Evolutionary conservation across 2,113 vertebrate genomes (phyloP).

Genomic region (Maccullochella peelii): DNA sequence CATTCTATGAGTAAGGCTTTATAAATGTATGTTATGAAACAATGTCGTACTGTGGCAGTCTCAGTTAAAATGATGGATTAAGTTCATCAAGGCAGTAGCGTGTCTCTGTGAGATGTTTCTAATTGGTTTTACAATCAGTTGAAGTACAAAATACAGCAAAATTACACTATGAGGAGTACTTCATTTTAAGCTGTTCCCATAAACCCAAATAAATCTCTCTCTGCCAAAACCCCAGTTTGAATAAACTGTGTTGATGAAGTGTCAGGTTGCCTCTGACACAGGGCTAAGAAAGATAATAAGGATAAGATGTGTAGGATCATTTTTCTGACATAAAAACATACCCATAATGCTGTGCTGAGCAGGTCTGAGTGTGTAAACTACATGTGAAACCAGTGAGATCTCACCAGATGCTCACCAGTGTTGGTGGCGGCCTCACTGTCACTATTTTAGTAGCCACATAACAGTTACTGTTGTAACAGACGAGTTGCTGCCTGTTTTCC

Average conservation of each 20-base stretch:
- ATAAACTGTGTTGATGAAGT: neutral
- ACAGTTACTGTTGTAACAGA: neutral
- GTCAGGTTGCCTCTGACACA: neutral
- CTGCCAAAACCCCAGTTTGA: neutral
- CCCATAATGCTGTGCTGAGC: neutral
- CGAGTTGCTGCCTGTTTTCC: neutral
- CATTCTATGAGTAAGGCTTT: conserved; percentile 5
- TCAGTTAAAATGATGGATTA: conserved; percentile 35
- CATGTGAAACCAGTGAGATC: neutral
- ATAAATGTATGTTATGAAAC: conserved; percentile 14
- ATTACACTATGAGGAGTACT: conserved; percentile 1
- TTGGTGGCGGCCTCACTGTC: neutral
- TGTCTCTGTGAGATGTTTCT: conserved; percentile 20
- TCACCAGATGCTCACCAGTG: neutral
- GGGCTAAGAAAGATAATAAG: neutral
- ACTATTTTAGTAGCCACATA: neutral
- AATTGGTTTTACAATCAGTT: conserved; percentile 22
- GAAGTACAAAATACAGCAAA: neutral
- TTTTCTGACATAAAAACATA: neutral
- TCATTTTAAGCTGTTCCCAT: neutral
- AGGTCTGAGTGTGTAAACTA: neutral
- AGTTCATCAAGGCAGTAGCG: conserved; percentile 9
- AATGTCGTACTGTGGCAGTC: neutral
- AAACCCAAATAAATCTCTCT: conserved; percentile 1
- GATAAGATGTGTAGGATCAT: neutral